Conservation (phyloP, 2,888 invertebrate species). For the Nezara viridula region DNA sequence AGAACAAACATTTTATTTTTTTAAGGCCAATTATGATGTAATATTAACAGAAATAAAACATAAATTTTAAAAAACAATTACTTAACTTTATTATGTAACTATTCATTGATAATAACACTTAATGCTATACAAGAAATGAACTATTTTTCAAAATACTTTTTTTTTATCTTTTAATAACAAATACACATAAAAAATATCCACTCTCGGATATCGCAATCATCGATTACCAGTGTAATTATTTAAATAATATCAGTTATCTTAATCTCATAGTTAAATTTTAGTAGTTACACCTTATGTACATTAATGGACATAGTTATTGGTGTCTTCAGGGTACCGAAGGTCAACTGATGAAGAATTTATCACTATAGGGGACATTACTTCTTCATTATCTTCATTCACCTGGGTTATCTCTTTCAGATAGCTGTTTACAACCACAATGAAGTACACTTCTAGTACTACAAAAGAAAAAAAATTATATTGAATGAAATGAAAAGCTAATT, state of each 20-base stretch:
- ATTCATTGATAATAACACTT: neutral
- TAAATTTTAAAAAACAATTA: too few relatives aligned
- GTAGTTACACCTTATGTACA: neutral
- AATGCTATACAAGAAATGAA: neutral
- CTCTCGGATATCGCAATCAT: neutral
- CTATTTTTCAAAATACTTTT: neutral
- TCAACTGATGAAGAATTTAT: conserved; percentile 44
- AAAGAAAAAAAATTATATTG: neutral
- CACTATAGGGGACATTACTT: conserved; percentile 35
- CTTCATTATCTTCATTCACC: conserved; percentile 6
- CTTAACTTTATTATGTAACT: neutral
- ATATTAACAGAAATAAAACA: neutral
- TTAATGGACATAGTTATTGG: conserved; percentile 27
- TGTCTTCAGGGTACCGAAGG: neutral
- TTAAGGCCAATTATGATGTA: too few relatives aligned
- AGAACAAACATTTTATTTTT: too few relatives aligned
- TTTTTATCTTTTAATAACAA: neutral
- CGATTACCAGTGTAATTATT: neutral
- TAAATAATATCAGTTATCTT: conserved; percentile 2
- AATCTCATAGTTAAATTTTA: neutral
- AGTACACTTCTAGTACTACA: conserved; percentile 46
- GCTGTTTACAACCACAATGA: conserved; percentile 27
- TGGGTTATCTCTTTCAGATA: conserved; percentile 18
- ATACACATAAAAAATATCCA: neutral
- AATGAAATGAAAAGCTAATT: too few relatives aligned